phyloP scores from a whole-genome alignment of 2,888 invertebrate species.

The Caenorhabditis drosophilae region DNA sequence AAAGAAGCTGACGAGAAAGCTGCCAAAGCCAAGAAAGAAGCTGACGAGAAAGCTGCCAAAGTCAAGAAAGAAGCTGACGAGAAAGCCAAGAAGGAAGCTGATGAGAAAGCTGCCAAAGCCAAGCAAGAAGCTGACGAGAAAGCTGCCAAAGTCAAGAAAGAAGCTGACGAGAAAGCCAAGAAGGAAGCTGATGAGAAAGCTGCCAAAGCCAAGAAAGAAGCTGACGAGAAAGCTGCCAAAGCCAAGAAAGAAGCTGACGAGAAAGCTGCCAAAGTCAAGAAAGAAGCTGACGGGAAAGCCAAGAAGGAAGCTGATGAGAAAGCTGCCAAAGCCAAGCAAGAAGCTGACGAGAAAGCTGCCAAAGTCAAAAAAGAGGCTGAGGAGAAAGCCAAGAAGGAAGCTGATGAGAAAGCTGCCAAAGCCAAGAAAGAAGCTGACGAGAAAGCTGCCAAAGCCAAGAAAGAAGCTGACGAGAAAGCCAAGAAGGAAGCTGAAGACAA shows the following conservation, averaged over 20 bases:
- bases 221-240: background rate
- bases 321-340: background rate
- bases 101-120: conserved; percentile 1
- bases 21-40: conserved; percentile 2
- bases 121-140: conserved; percentile 3
- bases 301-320: conserved; percentile 2
- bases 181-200: conserved; percentile 3
- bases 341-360: background rate
- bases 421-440: conserved; percentile 1
- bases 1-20: conserved; percentile 1
- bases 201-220: background rate
- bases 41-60: conserved; percentile 4
- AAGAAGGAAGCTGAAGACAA: conserved; percentile 9
- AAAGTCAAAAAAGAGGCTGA: background rate
- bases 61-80: background rate
- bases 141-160: background rate
- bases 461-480: conserved; percentile 4
- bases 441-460: conserved; percentile 5
- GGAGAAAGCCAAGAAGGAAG: background rate
- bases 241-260: conserved; percentile 5
- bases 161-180: conserved; percentile 12
- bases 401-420: background rate
- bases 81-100: background rate
- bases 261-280: background rate
- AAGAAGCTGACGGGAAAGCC: conserved; percentile 1